phyloP scores from a whole-genome alignment of 2,888 invertebrate genomes.

The Alloplasta piceator region DNA sequence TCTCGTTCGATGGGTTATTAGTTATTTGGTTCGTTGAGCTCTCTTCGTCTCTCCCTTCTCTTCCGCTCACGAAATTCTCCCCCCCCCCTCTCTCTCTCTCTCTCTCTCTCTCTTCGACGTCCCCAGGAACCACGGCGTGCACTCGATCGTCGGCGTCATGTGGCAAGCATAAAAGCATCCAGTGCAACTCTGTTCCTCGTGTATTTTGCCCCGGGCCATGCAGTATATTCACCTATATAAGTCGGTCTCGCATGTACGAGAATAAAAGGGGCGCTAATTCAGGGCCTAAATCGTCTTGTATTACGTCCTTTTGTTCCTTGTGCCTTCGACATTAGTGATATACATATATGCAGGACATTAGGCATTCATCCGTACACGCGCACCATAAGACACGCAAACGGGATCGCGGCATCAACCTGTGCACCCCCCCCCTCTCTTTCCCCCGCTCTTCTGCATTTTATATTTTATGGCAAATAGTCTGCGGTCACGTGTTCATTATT shows the following conservation, averaged over 20 bases:
- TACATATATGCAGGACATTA: constrained; percentile 12
- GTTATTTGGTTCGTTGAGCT: constrained; percentile 61
- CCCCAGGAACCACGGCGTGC: constrained; percentile 28
- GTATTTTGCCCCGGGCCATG: constrained; percentile 48
- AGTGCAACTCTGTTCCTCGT: constrained; percentile 22
- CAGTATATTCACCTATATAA: constrained; percentile 34
- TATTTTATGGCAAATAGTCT: constrained; percentile 44
- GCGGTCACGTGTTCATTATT: constrained; percentile 67
- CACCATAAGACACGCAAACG: constrained; percentile 56
- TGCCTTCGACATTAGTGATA: no score
- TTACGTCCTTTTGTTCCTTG: no score
- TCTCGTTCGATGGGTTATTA: constrained; percentile 64
- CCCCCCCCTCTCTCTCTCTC: constrained; percentile 2
- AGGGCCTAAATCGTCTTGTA: no score
- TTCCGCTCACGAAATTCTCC: background rate
- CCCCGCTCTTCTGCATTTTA: background rate
- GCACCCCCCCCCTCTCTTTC: constrained; percentile 28
- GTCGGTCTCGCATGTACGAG: constrained; percentile 4
- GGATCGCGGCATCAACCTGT: constrained; percentile 53
- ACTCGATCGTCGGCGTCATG: constrained; percentile 56
- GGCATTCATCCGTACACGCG: constrained; percentile 47
- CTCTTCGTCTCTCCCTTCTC: constrained; percentile 9
- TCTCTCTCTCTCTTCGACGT: constrained; percentile 23
- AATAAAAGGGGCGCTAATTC: no score
- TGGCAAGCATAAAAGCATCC: constrained; percentile 65